phyloP scores from a whole-genome alignment of 2,113 vertebrate species.

The Chlorodrepanis virens region DNA sequence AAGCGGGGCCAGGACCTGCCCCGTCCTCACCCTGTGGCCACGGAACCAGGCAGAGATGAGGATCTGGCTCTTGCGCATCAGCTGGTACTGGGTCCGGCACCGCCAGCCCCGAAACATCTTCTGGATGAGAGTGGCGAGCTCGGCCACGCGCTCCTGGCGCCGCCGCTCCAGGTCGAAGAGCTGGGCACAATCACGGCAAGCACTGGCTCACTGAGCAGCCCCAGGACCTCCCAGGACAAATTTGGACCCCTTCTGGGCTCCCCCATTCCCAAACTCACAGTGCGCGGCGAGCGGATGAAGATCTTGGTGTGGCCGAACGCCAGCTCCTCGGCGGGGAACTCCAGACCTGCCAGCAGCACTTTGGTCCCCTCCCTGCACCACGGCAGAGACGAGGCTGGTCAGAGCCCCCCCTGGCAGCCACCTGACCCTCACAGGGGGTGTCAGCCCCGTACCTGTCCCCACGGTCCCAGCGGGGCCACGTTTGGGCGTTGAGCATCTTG shows the following conservation, averaged over 20 bases:
- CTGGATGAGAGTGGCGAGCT: slow-evolving; percentile 76
- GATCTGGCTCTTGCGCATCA: slow-evolving; percentile 80
- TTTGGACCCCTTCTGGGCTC: rapidly evolving
- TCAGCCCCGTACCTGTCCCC: slow-evolving; percentile 47
- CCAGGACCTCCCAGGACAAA: rapidly evolving
- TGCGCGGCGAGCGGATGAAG: slow-evolving; percentile 77
- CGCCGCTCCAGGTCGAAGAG: slow-evolving; percentile 75
- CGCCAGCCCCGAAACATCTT: slow-evolving; percentile 74
- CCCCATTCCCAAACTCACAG: slow-evolving; percentile 48
- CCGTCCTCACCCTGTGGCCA: slow-evolving; percentile 57
- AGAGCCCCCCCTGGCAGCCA: neutral
- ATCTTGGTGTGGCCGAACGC: slow-evolving; percentile 77
- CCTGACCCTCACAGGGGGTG: rapidly evolving
- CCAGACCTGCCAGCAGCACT: slow-evolving; percentile 51
- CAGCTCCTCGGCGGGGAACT: slow-evolving; percentile 50
- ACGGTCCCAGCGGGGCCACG: slow-evolving; percentile 74
- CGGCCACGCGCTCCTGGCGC: slow-evolving; percentile 52
- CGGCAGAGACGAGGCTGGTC: rapidly evolving
- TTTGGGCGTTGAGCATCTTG: slow-evolving; percentile 68
- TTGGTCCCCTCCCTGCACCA: slow-evolving; percentile 54
- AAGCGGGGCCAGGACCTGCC: rapidly evolving
- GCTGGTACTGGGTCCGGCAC: slow-evolving; percentile 66
- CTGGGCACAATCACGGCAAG: neutral
- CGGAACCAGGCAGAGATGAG: slow-evolving; percentile 78
- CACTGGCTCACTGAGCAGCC: rapidly evolving